Evolutionary conservation across 2,888 invertebrate species (phyloP).

Genomic region (Ectemnius cavifrons): DNA sequence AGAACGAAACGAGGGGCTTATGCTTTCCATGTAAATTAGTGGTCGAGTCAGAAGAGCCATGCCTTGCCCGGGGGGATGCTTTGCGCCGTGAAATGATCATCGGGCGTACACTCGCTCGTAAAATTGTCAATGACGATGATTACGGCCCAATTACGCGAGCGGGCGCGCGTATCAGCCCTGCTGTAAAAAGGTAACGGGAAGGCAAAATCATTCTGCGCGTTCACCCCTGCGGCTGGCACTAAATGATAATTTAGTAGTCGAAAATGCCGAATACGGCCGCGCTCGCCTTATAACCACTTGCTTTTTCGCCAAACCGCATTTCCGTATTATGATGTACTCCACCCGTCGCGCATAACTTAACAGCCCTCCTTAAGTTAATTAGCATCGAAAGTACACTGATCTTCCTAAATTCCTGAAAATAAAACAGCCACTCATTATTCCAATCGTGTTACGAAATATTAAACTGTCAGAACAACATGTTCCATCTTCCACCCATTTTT

Average conservation of each 20-base stretch:
- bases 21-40: conserved; percentile 59
- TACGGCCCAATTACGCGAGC: conserved; percentile 53
- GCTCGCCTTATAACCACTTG: background rate
- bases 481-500: too few relatives aligned
- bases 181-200: conserved; percentile 22
- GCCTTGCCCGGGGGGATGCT: conserved; percentile 49
- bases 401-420: too few relatives aligned
- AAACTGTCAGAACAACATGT: too few relatives aligned
- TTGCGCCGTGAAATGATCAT: conserved; percentile 53
- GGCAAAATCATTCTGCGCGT: conserved; percentile 42
- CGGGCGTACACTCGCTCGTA: conserved; percentile 52
- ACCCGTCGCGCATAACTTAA: too few relatives aligned
- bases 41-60: conserved; percentile 24
- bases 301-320: background rate
- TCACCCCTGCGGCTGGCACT: conserved; percentile 22
- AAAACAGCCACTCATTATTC: too few relatives aligned
- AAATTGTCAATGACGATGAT: conserved; percentile 63
- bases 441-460: too few relatives aligned
- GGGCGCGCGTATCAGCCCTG: conserved; percentile 42
- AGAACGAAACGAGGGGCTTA: conserved; percentile 34
- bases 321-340: background rate
- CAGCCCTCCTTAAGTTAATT: too few relatives aligned
- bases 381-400: too few relatives aligned
- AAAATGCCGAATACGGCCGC: conserved; percentile 38
- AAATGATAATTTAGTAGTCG: conserved; percentile 50